Base-by-base conservation (phyloP, 2,113 vertebrate species). In the Oryzias woworae region DNA sequence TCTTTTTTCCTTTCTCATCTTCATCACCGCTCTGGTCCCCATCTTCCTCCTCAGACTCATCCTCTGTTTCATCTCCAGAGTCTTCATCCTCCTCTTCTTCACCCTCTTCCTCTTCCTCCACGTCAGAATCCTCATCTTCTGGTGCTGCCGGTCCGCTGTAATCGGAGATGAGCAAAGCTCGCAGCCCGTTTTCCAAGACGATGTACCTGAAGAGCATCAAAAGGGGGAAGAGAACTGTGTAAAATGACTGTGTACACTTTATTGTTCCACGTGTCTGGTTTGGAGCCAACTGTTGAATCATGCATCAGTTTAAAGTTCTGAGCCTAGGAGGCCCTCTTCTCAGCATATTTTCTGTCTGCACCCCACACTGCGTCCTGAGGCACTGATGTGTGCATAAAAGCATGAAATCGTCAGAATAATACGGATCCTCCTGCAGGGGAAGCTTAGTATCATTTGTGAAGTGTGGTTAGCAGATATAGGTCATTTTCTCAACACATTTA, bases 161-260 rank as follows among this genome's bases (percentile, higher is more conserved):
- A 90, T 98, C 96, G 52, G 96, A 98, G 90, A 98, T 96, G 80
- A 98, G 92, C 79, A 98, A 92, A 72, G 92, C 95, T 80, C 85
- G 88, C 70, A 98, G 92, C 41, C 95, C 95, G 61, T 97, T 98
- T 46, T 92, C 92, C 69, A 98, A 88, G 71, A 90, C 91, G 53
- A 98, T 92, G 81, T 93, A 95, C 74, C 96, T 98, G 85, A 6
- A 18, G 20, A 58, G 23, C 14, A 49, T 17, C 47, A 24, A 49
- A 66, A 58, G 20, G 20, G 20, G 20, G 20, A 20, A 20, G 31
- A 52, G 20, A 68, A 45, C 66, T 51, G 53, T 54, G 45, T 20
- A 74, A 53, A 62, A 20, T n/a, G 41, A 18, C 7, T 58, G 36
- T 20, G n/a, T 14, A 52, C 70, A 26, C 41, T 48, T 31, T 51